phyloP scores from a whole-genome alignment of 2,888 invertebrate genomes.

The Lypha dubia region DNA sequence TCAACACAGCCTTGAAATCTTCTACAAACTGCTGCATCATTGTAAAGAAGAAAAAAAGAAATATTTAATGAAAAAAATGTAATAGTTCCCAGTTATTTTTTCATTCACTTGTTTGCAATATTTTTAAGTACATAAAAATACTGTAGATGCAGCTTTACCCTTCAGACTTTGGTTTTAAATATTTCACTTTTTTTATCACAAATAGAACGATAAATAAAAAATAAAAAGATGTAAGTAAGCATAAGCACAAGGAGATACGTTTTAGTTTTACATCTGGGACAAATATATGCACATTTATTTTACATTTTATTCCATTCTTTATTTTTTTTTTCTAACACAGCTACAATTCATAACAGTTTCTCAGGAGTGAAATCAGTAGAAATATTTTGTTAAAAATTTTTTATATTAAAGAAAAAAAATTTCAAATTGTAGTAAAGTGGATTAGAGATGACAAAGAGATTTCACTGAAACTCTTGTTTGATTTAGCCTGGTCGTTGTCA shows the following conservation, averaged over 20 bases:
- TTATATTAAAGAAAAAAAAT: background rate
- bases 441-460: too few relatives aligned
- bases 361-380: background rate
- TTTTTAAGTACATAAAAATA: slow-evolving; percentile 51
- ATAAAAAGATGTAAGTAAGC: background rate
- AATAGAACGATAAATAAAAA: too few relatives aligned
- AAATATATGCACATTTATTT: slow-evolving; percentile 6
- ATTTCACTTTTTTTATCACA: background rate
- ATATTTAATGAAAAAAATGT: slow-evolving; percentile 29
- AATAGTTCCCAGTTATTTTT: slow-evolving; percentile 54
- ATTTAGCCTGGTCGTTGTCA: background rate
- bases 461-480: background rate
- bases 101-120: slow-evolving; percentile 39
- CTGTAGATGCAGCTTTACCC: slow-evolving; percentile 30
- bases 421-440: too few relatives aligned
- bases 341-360: background rate
- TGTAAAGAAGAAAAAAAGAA: slow-evolving; percentile 46
- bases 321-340: background rate
- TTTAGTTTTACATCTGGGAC: slow-evolving; percentile 30
- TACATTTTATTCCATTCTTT: slow-evolving; percentile 9
- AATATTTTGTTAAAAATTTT: background rate
- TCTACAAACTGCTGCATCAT: slow-evolving; percentile 64
- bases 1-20: slow-evolving; percentile 64
- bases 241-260: background rate
- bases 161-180: slow-evolving; percentile 26